A percentile compares a stretch with the other conserved stretches of the same genome.
Conservation (phyloP, 2,888 invertebrate species). For the Pseudococcus jackbeardsleyi region DNA sequence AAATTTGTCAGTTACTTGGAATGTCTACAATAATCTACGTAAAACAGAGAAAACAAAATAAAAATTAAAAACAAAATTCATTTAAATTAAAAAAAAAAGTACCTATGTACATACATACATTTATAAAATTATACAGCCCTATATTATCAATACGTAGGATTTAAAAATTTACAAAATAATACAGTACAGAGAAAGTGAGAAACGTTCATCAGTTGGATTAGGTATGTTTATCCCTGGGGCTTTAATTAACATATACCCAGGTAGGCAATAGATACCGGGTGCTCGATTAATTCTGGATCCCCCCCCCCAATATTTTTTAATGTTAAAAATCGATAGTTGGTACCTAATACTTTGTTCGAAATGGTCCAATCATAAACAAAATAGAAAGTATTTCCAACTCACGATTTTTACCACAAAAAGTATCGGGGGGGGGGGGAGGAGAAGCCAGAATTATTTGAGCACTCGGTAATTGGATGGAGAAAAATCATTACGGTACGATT, state of each 20-base stretch:
- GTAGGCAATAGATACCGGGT: no score
- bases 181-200: constrained; percentile 4
- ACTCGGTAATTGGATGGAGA: not conserved
- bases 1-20: not conserved
- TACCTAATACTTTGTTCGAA: no score
- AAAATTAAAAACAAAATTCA: not conserved
- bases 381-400: no score
- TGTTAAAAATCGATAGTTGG: no score
- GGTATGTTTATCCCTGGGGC: not conserved
- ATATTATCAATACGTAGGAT: not conserved
- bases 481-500: not conserved
- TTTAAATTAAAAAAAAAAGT: constrained; percentile 2
- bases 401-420: no score
- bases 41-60: not conserved
- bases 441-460: no score
- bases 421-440: no score
- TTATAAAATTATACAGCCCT: not conserved
- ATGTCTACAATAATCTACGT: not conserved
- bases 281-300: no score
- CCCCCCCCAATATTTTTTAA: no score
- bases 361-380: no score
- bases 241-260: not conserved
- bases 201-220: not conserved
- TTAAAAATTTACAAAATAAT: constrained; percentile 33
- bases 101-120: not conserved